These are phyloP conservation scores for Aphelenchoides avenae DNA, from an alignment of 1,140 invertebrate genomes.

Conservation along the genomic window DNA sequence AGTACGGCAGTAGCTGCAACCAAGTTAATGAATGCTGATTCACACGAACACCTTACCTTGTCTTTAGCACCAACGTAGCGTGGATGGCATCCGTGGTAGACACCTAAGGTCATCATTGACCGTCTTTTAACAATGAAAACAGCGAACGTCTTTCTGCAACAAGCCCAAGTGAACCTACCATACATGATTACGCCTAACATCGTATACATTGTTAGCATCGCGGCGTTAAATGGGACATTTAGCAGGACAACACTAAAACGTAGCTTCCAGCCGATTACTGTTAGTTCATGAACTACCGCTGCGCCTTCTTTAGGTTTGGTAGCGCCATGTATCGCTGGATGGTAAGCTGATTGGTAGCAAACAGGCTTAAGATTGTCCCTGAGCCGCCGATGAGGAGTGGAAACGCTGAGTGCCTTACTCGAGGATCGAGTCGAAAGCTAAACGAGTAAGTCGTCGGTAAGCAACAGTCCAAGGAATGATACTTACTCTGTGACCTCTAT, in stretches of 20 bases:
- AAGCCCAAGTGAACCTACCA: no score
- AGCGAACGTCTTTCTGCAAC: no score
- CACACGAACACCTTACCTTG: no score
- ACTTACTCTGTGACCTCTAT: constrained; percentile 24
- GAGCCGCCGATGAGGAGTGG: constrained; percentile 39
- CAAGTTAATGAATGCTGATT: no score
- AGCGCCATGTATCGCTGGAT: constrained; percentile 43
- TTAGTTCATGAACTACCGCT: constrained; percentile 36
- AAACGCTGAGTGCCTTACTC: constrained; percentile 38
- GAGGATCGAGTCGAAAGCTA: constrained; percentile 48
- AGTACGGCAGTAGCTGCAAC: constrained; percentile 33
- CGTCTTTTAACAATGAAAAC: no score
- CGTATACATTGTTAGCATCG: constrained; percentile 35
- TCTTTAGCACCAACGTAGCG: constrained; percentile 2
- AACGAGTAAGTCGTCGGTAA: constrained; percentile 15
- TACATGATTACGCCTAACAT: constrained; percentile 43
- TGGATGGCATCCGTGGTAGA: constrained; percentile 43
- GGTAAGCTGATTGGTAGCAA: constrained; percentile 44
- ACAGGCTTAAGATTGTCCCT: constrained; percentile 37
- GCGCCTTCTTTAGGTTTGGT: constrained; percentile 34
- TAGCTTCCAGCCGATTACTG: constrained; percentile 17
- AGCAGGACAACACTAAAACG: constrained; percentile 43
- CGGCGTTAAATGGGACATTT: constrained; percentile 43
- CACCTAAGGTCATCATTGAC: no score
- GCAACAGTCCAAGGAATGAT: constrained; percentile 11